These are phyloP conservation scores for Orthosia gothica DNA, from an alignment of 2,888 invertebrate genomes.

Conservation along the genomic window DNA sequence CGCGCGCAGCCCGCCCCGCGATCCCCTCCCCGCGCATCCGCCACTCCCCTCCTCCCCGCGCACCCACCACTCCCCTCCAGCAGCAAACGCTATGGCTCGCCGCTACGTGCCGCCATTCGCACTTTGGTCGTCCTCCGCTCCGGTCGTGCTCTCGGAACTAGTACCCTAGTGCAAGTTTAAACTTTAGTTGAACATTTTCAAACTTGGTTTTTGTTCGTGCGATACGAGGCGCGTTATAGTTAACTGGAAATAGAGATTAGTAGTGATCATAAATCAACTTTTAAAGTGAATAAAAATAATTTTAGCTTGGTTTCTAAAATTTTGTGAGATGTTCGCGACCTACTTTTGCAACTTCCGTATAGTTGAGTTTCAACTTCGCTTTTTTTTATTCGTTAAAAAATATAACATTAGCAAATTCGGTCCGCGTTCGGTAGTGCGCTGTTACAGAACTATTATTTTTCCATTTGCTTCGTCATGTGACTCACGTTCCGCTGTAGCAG, in stretches of 20 bases:
- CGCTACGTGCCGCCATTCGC: slow-evolving; percentile 87
- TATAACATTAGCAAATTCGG: slow-evolving; percentile 64
- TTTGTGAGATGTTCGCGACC: slow-evolving; percentile 85
- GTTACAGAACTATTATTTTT: slow-evolving; percentile 74
- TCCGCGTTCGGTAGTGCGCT: slow-evolving; percentile 67
- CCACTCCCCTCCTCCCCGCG: slow-evolving; percentile 77
- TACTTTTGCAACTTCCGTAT: slow-evolving; percentile 88
- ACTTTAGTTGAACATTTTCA: slow-evolving; percentile 77
- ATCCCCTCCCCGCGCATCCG: slow-evolving; percentile 66
- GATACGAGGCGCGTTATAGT: slow-evolving; percentile 62
- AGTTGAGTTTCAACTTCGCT: slow-evolving; percentile 81
- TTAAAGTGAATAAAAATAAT: slow-evolving; percentile 75
- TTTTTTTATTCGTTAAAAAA: slow-evolving; percentile 67
- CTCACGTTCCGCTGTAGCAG: slow-evolving; percentile 66
- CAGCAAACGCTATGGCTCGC: slow-evolving; percentile 80
- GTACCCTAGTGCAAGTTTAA: slow-evolving; percentile 80
- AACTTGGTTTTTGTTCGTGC: slow-evolving; percentile 74
- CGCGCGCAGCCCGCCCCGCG: slow-evolving; percentile 85
- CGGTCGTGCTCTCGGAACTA: slow-evolving; percentile 78
- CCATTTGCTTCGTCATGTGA: slow-evolving; percentile 79
- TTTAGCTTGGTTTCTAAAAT: slow-evolving; percentile 63
- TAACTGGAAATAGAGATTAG: slow-evolving; percentile 66
- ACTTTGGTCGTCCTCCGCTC: slow-evolving; percentile 82
- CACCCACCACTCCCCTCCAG: slow-evolving; percentile 77
- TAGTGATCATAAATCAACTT: slow-evolving; percentile 75